Evolutionary conservation across 2,888 invertebrate species (phyloP), one percentile per base, ranked within the genome.

Genomic region (Dasysyrphus tricinctus): DNA sequence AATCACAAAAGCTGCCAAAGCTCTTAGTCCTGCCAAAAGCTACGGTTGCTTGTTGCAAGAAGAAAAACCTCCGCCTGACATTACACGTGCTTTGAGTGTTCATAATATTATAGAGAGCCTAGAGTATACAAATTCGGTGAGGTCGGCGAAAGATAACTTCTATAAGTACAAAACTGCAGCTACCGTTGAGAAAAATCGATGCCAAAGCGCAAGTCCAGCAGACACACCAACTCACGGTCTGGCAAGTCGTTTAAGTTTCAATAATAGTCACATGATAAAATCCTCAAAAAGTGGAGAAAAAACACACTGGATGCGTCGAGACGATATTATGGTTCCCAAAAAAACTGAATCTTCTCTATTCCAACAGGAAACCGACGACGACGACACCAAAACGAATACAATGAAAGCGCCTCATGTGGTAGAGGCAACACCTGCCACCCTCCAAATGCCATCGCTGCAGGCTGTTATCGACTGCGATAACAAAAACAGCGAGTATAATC

Each of bases 111-210:
- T 89, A 42, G 81, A 78, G 32, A 56, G 65, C 7, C 59, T 70
- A n/a, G 77, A 81, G 3, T 9, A 47, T 32, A n/a, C 44, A 37
- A 51, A 37, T 34, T 72, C 59, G 32, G 37, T 39, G 8, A 61
- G 90, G 61, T 89, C 89, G 5, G 89, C 90, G 74, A 91, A 90
- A 83, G 93, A 93, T 85, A 92, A 93, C 80, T 93, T 93, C 85
- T 92, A 93, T 82, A 93, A 93, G 88, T 92, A 92, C 88, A 93
- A 92, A 90, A 92, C 91, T 79, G 93, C 93, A 42, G 88, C 88
- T 44, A 88, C 88, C 7, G 78, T 83, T 85, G 57, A 89, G 82
- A 77, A 88, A 90, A 69, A 73, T 73, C 59, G 63, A 61, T 76
- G 54, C 54, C 42, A 61, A 65, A 51, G 51, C 59, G 47, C 39